Percentiles rank a stretch among this genome's conserved stretches.
phyloP scores from a whole-genome alignment of 1,140 invertebrate genomes.

The Zelostemma sp. region DNA sequence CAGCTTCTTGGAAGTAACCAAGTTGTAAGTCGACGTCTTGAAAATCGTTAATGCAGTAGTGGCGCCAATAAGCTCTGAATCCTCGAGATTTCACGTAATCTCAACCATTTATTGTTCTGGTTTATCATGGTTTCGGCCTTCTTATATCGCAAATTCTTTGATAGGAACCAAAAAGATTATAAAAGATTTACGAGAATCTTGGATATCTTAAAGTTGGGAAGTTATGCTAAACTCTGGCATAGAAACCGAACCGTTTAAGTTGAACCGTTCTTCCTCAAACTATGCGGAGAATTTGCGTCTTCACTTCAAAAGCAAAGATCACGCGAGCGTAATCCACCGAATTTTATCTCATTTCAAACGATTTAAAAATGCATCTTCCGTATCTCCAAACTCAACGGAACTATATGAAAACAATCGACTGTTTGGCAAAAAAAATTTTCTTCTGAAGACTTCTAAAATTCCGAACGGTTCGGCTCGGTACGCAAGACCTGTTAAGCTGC shows the following conservation, averaged over 20 bases:
- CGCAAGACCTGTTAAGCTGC: no score
- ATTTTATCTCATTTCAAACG: no score
- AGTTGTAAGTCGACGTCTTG: constrained; percentile 3
- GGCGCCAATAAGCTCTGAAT: neutral
- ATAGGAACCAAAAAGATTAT: neutral
- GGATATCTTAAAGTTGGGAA: neutral
- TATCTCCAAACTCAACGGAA: no score
- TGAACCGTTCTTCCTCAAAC: neutral
- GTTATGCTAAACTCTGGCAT: no score
- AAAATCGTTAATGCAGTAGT: constrained; percentile 16
- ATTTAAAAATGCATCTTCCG: no score
- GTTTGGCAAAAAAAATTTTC: no score
- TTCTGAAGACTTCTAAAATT: neutral
- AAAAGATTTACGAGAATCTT: neutral
- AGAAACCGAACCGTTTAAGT: no score
- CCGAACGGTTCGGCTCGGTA: neutral
- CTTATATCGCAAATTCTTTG: neutral
- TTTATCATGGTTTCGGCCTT: no score
- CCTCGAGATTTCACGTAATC: no score
- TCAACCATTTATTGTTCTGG: no score
- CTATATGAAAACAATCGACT: no score
- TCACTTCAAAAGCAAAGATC: neutral
- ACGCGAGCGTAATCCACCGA: constrained; percentile 5
- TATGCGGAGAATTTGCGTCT: neutral
- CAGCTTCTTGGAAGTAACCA: constrained; percentile 12